Base-by-base conservation (phyloP, 2,888 invertebrate genomes). In the Ptychoptera albimana region DNA sequence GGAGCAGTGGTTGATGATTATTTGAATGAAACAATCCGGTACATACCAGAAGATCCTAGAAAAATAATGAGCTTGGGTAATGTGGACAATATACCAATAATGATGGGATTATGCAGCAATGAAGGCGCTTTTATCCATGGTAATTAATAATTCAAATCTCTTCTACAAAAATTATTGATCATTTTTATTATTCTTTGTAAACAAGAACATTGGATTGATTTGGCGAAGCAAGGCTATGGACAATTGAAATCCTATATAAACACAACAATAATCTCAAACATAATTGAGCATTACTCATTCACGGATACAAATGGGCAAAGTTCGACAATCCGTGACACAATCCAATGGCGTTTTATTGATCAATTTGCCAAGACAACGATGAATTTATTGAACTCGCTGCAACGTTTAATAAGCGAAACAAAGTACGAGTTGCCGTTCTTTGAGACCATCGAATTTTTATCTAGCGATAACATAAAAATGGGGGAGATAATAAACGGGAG, bases 71-170 rank as follows among this genome's bases (percentile, higher is more conserved):
- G 70, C 49, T 57, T 60, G 36, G 70, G 73, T 45, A 64, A 68
- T 46, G 71, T 68, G 52, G 61, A 69, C 8, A 52, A 74, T 58
- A 70, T 82, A 12, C 78, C 82, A 29, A 61, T 82, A 39, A 62
- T 84, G 44, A 69, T 79, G 42, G 83, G 83, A 15, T 71, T 79
- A 42, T 73, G 75, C n/a, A 74, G 74, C 53, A 73, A 79, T 50
- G 79, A 80, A 57, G 74, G 73, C 29, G 67, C 77, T 37, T 71
- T 75, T 50, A 65, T 73, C 7, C 23, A 23, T 23, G 23, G 23
- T 23, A 5, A 23, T 23, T 51, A 64, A 70, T 23, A 23, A 23
- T 23, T 23, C 3, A 23, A 5, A 5, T 5, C 3, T 23, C 23
- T 23, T 23, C 23, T 5, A 23, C 3, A 23, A 5, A 23, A 23